Evolutionary conservation across 2,797 vertebrate species (phyloP).

Genomic region (Spatula versicolor): DNA sequence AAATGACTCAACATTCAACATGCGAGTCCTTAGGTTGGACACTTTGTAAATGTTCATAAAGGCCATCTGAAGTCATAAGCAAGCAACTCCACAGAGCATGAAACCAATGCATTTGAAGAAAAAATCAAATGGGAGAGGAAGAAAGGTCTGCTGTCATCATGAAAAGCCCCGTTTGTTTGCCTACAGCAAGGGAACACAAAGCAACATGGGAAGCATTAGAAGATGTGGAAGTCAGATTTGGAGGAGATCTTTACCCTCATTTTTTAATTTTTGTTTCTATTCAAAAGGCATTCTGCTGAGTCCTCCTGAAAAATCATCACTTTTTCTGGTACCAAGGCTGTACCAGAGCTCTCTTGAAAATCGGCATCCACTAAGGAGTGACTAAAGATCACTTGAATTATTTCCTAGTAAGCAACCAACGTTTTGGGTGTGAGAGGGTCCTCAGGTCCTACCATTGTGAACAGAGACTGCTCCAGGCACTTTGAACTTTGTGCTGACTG

Average conservation of each 20-base stretch:
- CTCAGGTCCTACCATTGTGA: neutral
- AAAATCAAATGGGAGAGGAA: neutral
- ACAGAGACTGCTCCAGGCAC: neutral
- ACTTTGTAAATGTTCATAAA: neutral
- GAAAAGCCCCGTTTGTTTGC: neutral
- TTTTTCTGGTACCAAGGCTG: neutral
- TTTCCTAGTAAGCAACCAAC: neutral
- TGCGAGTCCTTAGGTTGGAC: neutral
- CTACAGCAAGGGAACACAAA: neutral
- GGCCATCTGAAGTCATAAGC: neutral
- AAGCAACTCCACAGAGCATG: neutral
- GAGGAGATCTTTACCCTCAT: neutral
- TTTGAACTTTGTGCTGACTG: neutral
- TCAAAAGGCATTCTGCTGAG: neutral
- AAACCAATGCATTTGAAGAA: slow-evolving; percentile 7
- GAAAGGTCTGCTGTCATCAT: neutral
- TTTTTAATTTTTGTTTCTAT: neutral
- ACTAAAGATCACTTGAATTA: neutral
- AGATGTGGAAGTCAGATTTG: neutral
- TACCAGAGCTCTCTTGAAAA: neutral
- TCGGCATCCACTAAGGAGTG: neutral
- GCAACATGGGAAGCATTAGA: slow-evolving; percentile 41
- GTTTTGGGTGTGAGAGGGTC: neutral
- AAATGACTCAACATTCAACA: neutral
- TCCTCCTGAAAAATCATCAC: neutral